Conservation (phyloP, 2,888 invertebrate species). For the Darwinula stevensoni region DNA sequence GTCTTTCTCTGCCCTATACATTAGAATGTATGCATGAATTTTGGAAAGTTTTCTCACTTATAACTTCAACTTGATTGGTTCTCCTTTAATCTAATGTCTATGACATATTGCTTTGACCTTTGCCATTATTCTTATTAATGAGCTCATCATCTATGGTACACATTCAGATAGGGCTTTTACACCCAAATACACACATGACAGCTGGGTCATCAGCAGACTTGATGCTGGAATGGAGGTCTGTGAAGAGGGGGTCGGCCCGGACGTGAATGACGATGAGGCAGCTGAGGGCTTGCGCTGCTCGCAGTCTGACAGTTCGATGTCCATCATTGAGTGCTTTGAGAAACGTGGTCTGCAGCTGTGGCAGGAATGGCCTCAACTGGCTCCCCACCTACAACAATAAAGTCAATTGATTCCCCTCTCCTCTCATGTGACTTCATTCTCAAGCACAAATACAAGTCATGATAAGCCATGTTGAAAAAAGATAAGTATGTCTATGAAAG, state of each 20-base stretch:
- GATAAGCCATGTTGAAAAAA: slow-evolving; percentile 4
- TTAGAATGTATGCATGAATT: too few relatives aligned
- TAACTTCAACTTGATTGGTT: too few relatives aligned
- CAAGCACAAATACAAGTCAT: too few relatives aligned
- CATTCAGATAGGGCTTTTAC: slow-evolving; percentile 1
- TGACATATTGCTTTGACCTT: not conserved
- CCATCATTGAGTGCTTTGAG: slow-evolving; percentile 76
- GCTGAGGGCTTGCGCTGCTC: slow-evolving; percentile 60
- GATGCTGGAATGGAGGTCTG: slow-evolving; percentile 60
- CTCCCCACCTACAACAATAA: slow-evolving; percentile 48
- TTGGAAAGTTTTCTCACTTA: too few relatives aligned
- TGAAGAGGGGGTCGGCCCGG: slow-evolving; percentile 75
- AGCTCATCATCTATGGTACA: not conserved
- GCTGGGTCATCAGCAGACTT: slow-evolving; percentile 54
- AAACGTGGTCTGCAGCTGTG: slow-evolving; percentile 94
- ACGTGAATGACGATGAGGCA: slow-evolving; percentile 71
- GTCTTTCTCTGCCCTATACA: too few relatives aligned
- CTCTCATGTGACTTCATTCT: too few relatives aligned
- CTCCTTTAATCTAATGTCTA: too few relatives aligned
- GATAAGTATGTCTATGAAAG: not conserved
- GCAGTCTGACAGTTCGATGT: slow-evolving; percentile 54
- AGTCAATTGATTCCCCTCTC: too few relatives aligned
- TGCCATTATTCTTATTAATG: not conserved
- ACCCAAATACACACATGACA: slow-evolving; percentile 28
- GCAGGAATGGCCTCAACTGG: slow-evolving; percentile 87